Percentiles rank a stretch among this genome's conserved stretches.
These are phyloP conservation scores for Vanessa tameamea DNA, from an alignment of 1,140 invertebrate genomes.

Conservation along the genomic window DNA sequence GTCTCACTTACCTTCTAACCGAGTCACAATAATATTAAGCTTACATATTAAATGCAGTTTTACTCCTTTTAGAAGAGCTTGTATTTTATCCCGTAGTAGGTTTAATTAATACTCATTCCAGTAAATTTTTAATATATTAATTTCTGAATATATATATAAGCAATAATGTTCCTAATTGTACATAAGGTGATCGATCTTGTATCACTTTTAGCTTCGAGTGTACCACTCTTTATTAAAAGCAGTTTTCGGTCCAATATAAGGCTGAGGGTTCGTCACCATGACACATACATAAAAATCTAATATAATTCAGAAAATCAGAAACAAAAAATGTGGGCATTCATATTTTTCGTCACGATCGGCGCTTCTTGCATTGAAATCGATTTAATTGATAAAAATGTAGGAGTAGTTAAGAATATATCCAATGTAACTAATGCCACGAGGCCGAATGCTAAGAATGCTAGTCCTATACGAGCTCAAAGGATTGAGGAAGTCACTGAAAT, in stretches of 20 bases:
- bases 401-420: not conserved
- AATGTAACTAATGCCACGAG: not conserved
- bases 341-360: constrained; percentile 1
- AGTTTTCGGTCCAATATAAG: constrained; percentile 14
- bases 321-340: constrained; percentile 23
- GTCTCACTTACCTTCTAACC: no score
- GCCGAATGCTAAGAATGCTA: no score
- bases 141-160: not conserved
- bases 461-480: not conserved
- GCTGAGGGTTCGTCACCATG: constrained; percentile 12
- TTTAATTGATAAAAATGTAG: constrained; percentile 12
- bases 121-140: no score
- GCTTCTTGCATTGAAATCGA: not conserved
- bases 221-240: constrained; percentile 18
- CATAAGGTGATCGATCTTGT: constrained; percentile 25
- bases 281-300: constrained; percentile 1
- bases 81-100: no score
- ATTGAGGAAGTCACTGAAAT: not conserved
- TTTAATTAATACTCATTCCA: no score
- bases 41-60: no score
- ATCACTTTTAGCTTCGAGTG: constrained; percentile 33
- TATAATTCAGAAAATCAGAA: not conserved
- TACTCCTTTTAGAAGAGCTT: no score
- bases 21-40: no score
- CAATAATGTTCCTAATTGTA: constrained; percentile 22